A percentile compares a stretch with the other conserved stretches of the same genome.
Evolutionary conservation across 64 coral and sea anemone genomes (phyloP).

Genomic region (Cladopsammia gracilis): DNA sequence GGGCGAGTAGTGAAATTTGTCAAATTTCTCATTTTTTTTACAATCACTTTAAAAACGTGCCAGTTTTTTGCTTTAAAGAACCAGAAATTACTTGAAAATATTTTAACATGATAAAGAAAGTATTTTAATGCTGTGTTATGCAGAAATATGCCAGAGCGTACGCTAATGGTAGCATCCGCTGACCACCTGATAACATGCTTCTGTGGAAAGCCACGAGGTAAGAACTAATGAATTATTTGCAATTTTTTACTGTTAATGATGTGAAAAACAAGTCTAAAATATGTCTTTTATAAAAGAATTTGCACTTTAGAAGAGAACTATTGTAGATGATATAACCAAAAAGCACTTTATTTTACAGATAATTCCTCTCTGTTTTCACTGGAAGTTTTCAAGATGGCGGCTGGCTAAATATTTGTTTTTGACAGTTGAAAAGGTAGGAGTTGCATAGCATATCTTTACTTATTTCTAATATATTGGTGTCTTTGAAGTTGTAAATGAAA

Average conservation of each 20-base stretch:
- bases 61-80: slow-evolving; percentile 44
- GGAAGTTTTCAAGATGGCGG: slow-evolving; percentile 48
- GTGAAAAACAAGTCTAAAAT: slow-evolving; percentile 46
- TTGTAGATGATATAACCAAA: slow-evolving; percentile 31
- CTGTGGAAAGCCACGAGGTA: slow-evolving; percentile 55
- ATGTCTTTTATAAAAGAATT: slow-evolving; percentile 54
- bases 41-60: not conserved
- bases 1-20: too few species aligned
- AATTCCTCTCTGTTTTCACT: slow-evolving; percentile 41
- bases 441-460: not conserved
- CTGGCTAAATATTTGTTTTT: slow-evolving; percentile 54
- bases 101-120: slow-evolving; percentile 43
- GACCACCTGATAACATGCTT: slow-evolving; percentile 41
- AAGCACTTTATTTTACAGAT: slow-evolving; percentile 47
- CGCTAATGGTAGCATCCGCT: slow-evolving; percentile 45
- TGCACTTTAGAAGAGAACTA: slow-evolving; percentile 49
- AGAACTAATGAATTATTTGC: slow-evolving; percentile 53
- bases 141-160: slow-evolving; percentile 27
- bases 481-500: slow-evolving; percentile 40
- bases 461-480: slow-evolving; percentile 37
- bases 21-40: too few species aligned
- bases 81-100: slow-evolving; percentile 53
- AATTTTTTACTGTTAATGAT: slow-evolving; percentile 44
- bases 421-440: slow-evolving; percentile 55
- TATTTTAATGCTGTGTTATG: slow-evolving; percentile 30